Percentiles rank a stretch among this genome's conserved stretches.
These are phyloP conservation scores for Ophion obscuratus DNA, from an alignment of 2,888 invertebrate species.

Conservation along the genomic window DNA sequence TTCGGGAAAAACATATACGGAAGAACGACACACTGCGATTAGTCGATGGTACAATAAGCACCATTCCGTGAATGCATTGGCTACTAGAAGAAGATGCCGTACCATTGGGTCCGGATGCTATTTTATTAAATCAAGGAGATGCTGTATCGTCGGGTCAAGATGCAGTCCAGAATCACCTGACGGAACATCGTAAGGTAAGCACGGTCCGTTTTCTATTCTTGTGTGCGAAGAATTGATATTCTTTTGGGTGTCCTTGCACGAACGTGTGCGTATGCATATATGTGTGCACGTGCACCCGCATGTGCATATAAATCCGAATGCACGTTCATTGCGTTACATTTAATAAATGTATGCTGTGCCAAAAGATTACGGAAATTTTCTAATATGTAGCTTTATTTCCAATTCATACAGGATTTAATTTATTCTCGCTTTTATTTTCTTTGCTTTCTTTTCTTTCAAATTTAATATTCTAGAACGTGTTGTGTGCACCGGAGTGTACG, in stretches of 20 bases:
- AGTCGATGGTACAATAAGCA: constrained; percentile 5
- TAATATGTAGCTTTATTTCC: neutral
- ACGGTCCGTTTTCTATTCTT: neutral
- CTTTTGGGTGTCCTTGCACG: neutral
- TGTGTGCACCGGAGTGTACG: neutral
- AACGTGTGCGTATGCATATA: neutral
- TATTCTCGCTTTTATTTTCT: too few species aligned
- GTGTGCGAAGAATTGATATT: neutral
- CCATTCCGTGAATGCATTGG: constrained; percentile 1
- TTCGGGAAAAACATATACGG: constrained; percentile 1
- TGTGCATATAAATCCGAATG: neutral
- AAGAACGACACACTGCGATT: constrained; percentile 1
- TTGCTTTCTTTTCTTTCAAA: neutral
- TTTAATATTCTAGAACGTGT: neutral
- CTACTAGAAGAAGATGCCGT: constrained; percentile 7
- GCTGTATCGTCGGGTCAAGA: constrained; percentile 2
- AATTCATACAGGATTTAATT: too few species aligned
- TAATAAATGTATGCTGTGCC: too few species aligned
- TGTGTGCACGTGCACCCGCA: neutral
- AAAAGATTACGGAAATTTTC: too few species aligned
- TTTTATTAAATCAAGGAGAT: neutral
- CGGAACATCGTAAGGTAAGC: constrained; percentile 3
- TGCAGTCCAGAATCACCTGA: neutral
- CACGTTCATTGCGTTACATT: constrained; percentile 2
- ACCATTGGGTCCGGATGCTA: neutral